Conservation (phyloP, 2,888 invertebrate genomes). For the Leptinotarsa rubiginosa region DNA sequence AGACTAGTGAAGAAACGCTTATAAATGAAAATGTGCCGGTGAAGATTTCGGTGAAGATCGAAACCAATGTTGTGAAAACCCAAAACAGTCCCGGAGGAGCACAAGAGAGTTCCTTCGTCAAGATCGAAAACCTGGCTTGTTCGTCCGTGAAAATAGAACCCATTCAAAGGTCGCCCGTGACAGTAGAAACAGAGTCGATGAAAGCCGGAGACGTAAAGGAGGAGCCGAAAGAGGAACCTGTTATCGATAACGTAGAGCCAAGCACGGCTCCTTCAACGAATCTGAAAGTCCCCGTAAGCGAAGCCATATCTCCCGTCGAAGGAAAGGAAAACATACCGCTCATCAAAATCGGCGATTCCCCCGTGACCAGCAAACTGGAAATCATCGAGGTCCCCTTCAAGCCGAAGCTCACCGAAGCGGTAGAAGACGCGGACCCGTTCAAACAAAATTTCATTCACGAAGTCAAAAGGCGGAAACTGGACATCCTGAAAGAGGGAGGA, state of each 20-base stretch:
- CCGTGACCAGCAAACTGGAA: constrained; percentile 42
- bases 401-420: constrained; percentile 73
- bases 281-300: constrained; percentile 64
- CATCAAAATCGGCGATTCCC: constrained; percentile 56
- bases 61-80: constrained; percentile 40
- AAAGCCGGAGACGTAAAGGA: constrained; percentile 32
- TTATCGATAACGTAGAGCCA: constrained; percentile 52
- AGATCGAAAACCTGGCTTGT: constrained; percentile 18
- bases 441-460: constrained; percentile 53
- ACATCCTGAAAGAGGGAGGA: constrained; percentile 80
- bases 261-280: constrained; percentile 63
- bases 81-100: constrained; percentile 39
- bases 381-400: constrained; percentile 67
- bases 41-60: constrained; percentile 39
- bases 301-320: constrained; percentile 65
- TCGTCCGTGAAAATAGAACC: constrained; percentile 37
- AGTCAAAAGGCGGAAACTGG: constrained; percentile 77
- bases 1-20: background rate
- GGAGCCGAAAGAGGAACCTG: constrained; percentile 61
- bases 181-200: constrained; percentile 30
- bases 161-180: constrained; percentile 24
- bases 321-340: constrained; percentile 71
- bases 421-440: constrained; percentile 65
- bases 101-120: constrained; percentile 30
- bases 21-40: constrained; percentile 31